Evolutionary conservation across 2,113 vertebrate genomes (phyloP), one percentile per base, ranked within the genome.

Genomic region (Melospiza georgiana): DNA sequence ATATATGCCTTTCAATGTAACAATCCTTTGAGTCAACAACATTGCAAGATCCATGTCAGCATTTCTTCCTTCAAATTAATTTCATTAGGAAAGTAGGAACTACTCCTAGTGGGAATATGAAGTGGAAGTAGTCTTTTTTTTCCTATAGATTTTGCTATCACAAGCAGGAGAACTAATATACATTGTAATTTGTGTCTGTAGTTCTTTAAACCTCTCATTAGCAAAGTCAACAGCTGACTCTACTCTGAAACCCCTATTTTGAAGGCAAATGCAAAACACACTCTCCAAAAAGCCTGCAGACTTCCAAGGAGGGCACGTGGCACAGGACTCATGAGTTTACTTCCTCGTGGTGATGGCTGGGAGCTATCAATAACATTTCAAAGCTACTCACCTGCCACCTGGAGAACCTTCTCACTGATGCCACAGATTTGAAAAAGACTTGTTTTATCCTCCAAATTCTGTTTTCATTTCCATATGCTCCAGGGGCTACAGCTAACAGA

Each of bases 271-370:
- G 22, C 37, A 44, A n/a, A 65, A n/a, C 5, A 11, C 1, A 2
- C 2, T 12, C 15, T 76, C 35, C 35, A 63, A 51, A 67, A 65
- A 54, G n/a, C 30, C 63, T 61, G 52, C 9, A 79, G 62, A 18
- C 52, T 41, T 15, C 15, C 61, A 67, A 21, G 33, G 57, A 57
- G 3, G 16, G 57, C 15, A 57, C 28, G 25, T 52, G 22, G 49
- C 44, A 51, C 9, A 30, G 83, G 24, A 68, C 12, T 68, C 31
- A 4, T 1, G 6, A 11, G 5, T 6, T 41, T 5, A 33, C 28
- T 24, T 86, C 31, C 54, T 43, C 9, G 8, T 2, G 23, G 31
- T 2, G 1, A 30, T 0, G 43, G 33, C 1, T 58, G 31, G n/a
- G 49, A 76, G 54, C 41, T 41, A 33, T 18, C 89, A 76, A 5